Evolutionary conservation across 2,797 vertebrate genomes (phyloP), one percentile per base, ranked within the genome.

Genomic region (Eupleurogrammus muticus): DNA sequence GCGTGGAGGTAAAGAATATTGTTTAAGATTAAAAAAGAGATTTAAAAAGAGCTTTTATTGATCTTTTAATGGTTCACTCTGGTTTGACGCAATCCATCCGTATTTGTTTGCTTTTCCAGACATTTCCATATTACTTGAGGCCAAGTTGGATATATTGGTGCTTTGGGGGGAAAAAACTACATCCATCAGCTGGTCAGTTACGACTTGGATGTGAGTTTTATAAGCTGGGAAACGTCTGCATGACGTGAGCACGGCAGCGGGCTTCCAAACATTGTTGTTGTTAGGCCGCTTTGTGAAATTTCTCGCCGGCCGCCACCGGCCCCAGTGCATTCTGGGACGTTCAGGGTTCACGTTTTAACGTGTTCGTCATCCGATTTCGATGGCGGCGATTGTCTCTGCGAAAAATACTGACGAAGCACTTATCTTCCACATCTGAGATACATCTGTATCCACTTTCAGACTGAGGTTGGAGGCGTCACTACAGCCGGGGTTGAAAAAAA

Each of bases 161-260:
- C 57, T 63, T 44, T 42, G 35, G 54, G 61, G 16, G 61, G 16
- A 44, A 42, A 17, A 65, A 64, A 75, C 42, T 14, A 36, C 48
- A 51, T 70, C 24, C 23, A 54, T 75, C 51, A 55, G 51, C 19
- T 21, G 38, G 9, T 60, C 24, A 55, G 60, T 75, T 72, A 75
- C 5, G 28, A 68, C 70, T 70, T 75, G 59, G 59, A 60, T 66
- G 47, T 58, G 52, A 42, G 35, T 75, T 85, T 85, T 77, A 79
- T 69, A 53, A 59, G 75, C 42, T 79, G 78, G 80, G 83, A 80
- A 81, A 69, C 50, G 23, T 70, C 64, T 9, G 9, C 46, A 55
- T 77, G 80, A 72, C 55, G 61, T 65, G 34, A 78, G 51, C 1
- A n/a, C 63, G 64, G 59, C 57, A 58, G 62, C 14, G 17, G 21